Base-by-base conservation (phyloP, 37 sponge, comb jelly and placozoan species). In the Eunapius fragilis region DNA sequence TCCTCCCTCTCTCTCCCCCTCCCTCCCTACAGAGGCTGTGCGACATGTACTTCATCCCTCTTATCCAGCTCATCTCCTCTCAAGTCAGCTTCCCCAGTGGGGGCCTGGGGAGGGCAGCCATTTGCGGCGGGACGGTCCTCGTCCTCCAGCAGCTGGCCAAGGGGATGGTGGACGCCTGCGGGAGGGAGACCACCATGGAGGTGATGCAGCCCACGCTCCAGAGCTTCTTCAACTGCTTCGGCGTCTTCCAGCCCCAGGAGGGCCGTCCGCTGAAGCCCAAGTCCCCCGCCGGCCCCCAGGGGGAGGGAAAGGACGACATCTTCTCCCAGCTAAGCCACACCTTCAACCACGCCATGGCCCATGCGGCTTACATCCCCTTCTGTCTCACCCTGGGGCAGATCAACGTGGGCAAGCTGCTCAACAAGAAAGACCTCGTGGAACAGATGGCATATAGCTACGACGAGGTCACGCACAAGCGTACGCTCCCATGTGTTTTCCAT, bases 311-410 rank as follows among this genome's bases (percentile, higher is more conserved):
- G 22, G 58, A 58, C 58, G 58, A 58, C 22, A 19, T 58, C 58
- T 58, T 12, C 24, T 23, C 19, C 58, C 58, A 58, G 58, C 69
- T 95, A 19, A 37, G 78, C 6, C 34, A 36, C 50, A 89, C 94
- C 7, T 94, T 96, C 76, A 83, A 85, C n/a, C 83, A 82, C 0
- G 78, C 84, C 0, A 71, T 96, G 86, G 93, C 92, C 2, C 88
- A 92, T 72, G 72, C 72, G 0, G 82, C 95, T 4, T 96, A 96
- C 70, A 81, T 96, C 10, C 85, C 80, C 25, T 89, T 96, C 80
- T 96, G 97, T 67, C 83, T 83, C 26, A 76, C 88, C n/a, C 77
- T 96, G 10, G 97, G 97, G 0, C 95, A 96, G 82, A 74, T 91
- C 45, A 77, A 81, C 31, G 50, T 96, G 25, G 78, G 76, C 14